These are phyloP conservation scores for Myopa tessellatipennis DNA, from an alignment of 2,888 invertebrate genomes.

Conservation along the genomic window DNA sequence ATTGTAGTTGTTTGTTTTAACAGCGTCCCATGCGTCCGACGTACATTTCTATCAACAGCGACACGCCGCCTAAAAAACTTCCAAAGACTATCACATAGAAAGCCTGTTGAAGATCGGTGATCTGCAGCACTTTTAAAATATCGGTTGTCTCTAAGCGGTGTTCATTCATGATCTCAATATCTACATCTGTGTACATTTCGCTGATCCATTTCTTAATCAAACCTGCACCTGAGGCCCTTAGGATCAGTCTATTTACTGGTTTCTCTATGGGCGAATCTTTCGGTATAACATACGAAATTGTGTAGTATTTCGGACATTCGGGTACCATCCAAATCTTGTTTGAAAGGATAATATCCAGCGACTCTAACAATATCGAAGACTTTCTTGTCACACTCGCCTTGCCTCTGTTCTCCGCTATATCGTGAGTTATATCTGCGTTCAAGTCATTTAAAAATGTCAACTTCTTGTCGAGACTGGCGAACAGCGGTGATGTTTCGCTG, in stretches of 20 bases:
- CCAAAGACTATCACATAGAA: slow-evolving; percentile 65
- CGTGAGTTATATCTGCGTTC: slow-evolving; percentile 56
- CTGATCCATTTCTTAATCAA: slow-evolving; percentile 65
- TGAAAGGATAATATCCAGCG: slow-evolving; percentile 53
- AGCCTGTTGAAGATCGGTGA: slow-evolving; percentile 64
- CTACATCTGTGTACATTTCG: slow-evolving; percentile 57
- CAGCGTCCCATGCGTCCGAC: neutral
- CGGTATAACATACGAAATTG: slow-evolving; percentile 64
- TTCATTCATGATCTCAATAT: slow-evolving; percentile 49
- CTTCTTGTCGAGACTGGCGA: slow-evolving; percentile 61
- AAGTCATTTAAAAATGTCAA: slow-evolving; percentile 54
- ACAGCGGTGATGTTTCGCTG: slow-evolving; percentile 63
- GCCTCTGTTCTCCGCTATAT: slow-evolving; percentile 55
- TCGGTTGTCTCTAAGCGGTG: slow-evolving; percentile 45
- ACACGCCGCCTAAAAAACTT: slow-evolving; percentile 51
- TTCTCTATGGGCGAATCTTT: slow-evolving; percentile 64
- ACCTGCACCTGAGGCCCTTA: slow-evolving; percentile 61
- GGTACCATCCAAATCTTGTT: slow-evolving; percentile 61
- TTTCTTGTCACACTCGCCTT: slow-evolving; percentile 63
- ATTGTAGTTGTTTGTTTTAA: neutral
- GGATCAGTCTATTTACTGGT: slow-evolving; percentile 61
- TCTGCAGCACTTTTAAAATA: slow-evolving; percentile 59
- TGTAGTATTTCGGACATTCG: slow-evolving; percentile 67
- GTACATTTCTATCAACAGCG: slow-evolving; percentile 52
- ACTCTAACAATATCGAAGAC: slow-evolving; percentile 60